Conservation (phyloP, 2,888 invertebrate species). For the Cosmia trapezina region DNA sequence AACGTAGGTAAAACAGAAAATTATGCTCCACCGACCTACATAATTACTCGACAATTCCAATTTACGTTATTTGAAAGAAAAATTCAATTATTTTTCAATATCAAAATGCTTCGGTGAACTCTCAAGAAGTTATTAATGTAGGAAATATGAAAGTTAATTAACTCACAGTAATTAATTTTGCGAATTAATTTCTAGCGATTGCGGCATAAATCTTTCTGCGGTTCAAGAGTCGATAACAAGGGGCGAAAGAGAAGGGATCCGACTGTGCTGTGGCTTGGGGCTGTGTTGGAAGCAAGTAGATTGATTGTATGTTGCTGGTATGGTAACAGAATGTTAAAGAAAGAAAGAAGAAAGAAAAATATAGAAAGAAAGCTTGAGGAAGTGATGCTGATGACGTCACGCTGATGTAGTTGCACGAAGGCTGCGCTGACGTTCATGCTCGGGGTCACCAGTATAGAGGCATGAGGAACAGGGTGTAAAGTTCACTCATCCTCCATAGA, state of each 20-base stretch:
- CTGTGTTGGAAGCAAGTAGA: neutral
- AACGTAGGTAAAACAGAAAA: neutral
- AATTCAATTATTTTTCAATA: slow-evolving; percentile 32
- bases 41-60: slow-evolving; percentile 13
- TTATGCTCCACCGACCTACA: neutral
- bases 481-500: too few relatives aligned
- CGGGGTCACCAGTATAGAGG: too few relatives aligned
- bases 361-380: too few relatives aligned
- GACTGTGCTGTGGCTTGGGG: neutral
- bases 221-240: neutral
- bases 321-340: neutral
- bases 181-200: slow-evolving; percentile 39
- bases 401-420: too few relatives aligned
- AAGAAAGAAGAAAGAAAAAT: too few relatives aligned
- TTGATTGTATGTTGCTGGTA: neutral
- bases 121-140: slow-evolving; percentile 38
- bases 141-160: slow-evolving; percentile 54
- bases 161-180: slow-evolving; percentile 46
- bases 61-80: slow-evolving; percentile 20
- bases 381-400: too few relatives aligned
- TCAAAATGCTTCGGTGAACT: slow-evolving; percentile 6
- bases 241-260: too few relatives aligned
- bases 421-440: too few relatives aligned
- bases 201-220: slow-evolving; percentile 19
- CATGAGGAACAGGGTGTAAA: too few relatives aligned